phyloP scores from a whole-genome alignment of 2,888 invertebrate species.

The Antheraea yamamai region DNA sequence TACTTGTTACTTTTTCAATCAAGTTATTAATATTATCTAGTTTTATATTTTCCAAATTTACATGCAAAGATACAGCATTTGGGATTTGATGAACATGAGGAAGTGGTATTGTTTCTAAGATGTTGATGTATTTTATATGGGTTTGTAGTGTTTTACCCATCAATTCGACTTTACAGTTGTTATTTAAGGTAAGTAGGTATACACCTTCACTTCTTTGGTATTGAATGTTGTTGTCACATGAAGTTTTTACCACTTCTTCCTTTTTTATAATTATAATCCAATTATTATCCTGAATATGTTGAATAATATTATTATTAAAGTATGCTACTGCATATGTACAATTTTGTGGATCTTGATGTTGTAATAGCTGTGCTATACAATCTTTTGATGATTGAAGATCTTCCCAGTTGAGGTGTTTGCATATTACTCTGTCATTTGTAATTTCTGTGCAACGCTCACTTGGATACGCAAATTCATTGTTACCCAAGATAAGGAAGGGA shows the following conservation, averaged over 20 bases:
- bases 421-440: constrained; percentile 26
- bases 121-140: not conserved
- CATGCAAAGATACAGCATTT: not conserved
- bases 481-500: constrained; percentile 36
- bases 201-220: not conserved
- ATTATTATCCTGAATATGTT: not conserved
- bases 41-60: constrained; percentile 3
- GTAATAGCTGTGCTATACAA: not conserved
- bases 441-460: constrained; percentile 32
- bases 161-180: not conserved
- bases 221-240: not conserved
- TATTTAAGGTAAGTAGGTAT: not conserved
- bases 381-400: not conserved
- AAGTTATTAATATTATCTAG: not conserved
- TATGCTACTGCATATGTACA: not conserved
- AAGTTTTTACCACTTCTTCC: constrained; percentile 7
- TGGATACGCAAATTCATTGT: constrained; percentile 38
- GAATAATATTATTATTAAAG: not conserved
- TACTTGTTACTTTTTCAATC: not conserved
- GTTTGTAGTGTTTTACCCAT: not conserved
- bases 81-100: not conserved
- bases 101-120: not conserved
- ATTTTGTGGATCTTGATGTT: constrained; percentile 2
- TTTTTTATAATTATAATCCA: constrained; percentile 4
- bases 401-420: not conserved